These are phyloP conservation scores for Vollenhovia emeryi DNA, from an alignment of 1,140 invertebrate species.

Conservation along the genomic window DNA sequence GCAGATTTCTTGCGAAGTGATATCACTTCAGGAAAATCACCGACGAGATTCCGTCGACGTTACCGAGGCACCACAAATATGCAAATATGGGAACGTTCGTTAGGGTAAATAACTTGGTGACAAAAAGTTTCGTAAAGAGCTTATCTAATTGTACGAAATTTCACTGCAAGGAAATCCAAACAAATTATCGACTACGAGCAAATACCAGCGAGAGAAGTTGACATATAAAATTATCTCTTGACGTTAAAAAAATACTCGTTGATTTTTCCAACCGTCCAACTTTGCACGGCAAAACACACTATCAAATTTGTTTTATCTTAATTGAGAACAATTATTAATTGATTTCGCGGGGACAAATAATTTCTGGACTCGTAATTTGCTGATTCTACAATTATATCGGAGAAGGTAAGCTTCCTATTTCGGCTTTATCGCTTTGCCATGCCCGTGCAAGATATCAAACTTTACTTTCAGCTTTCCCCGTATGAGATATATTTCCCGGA, in stretches of 20 bases:
- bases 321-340: background rate
- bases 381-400: constrained; percentile 33
- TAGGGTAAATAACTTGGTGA: background rate
- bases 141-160: background rate
- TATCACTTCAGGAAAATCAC: constrained; percentile 39
- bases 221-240: background rate
- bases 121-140: background rate
- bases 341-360: background rate
- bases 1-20: constrained; percentile 40
- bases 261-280: background rate
- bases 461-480: constrained; percentile 40
- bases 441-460: constrained; percentile 19
- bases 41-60: constrained; percentile 11
- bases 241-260: background rate
- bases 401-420: constrained; percentile 15
- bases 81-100: background rate
- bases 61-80: background rate
- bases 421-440: constrained; percentile 12
- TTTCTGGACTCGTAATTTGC: background rate
- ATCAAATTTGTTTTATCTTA: background rate
- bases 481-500: constrained; percentile 26
- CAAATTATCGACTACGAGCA: background rate
- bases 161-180: background rate
- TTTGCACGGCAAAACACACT: background rate
- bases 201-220: background rate